phyloP scores from a whole-genome alignment of 2,888 invertebrate species.

The Archaeoteleia sp. region DNA sequence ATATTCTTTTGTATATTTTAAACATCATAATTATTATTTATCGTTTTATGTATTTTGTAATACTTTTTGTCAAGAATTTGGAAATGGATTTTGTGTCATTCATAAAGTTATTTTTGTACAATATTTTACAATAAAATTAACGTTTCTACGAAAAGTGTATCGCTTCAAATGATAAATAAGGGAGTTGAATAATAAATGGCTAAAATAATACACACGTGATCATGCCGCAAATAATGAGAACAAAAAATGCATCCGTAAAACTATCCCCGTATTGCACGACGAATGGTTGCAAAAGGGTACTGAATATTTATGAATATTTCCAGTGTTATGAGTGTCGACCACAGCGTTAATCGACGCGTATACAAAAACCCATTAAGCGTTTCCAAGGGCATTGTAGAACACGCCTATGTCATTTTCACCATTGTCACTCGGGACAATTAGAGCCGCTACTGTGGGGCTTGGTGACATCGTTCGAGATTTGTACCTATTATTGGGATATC shows the following conservation, averaged over 20 bases:
- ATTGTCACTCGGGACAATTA: conserved; percentile 60
- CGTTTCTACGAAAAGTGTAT: too few relatives aligned
- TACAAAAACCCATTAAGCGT: conserved; percentile 62
- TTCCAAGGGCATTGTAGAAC: conserved; percentile 47
- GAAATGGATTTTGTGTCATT: too few relatives aligned
- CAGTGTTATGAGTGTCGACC: conserved; percentile 61
- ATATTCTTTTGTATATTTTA: too few relatives aligned
- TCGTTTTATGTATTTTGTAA: too few relatives aligned
- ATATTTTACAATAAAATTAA: too few relatives aligned
- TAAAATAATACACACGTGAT: neutral
- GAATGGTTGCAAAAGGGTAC: neutral
- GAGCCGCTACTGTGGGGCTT: conserved; percentile 48
- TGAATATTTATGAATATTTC: conserved; percentile 18
- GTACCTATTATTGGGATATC: conserved; percentile 47
- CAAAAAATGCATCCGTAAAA: neutral
- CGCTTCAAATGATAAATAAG: too few relatives aligned
- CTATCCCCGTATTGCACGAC: conserved; percentile 1
- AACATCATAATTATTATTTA: too few relatives aligned
- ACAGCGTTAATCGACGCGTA: conserved; percentile 64
- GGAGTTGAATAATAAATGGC: too few relatives aligned
- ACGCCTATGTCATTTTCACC: conserved; percentile 64
- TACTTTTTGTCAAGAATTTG: too few relatives aligned
- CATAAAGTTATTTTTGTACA: too few relatives aligned
- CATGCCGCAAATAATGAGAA: neutral
- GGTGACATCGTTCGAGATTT: conserved; percentile 53